A percentile compares a stretch with the other conserved stretches of the same genome.
These are phyloP conservation scores for Thalassarche chlororhynchos DNA, from an alignment of 2,113 vertebrate species.

Conservation along the genomic window DNA sequence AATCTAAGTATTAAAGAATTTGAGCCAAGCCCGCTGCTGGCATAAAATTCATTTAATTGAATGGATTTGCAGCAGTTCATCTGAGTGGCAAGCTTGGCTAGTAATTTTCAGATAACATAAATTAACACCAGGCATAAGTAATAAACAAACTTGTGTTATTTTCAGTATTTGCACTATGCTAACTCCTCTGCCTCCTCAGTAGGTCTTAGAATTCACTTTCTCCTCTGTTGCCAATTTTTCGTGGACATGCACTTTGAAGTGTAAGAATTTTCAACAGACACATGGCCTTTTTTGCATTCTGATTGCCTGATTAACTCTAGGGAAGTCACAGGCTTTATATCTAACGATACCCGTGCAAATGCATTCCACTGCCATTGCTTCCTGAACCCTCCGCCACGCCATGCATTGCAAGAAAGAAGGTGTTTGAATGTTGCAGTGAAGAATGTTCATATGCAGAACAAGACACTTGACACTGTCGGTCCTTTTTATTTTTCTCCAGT, in stretches of 20 bases:
- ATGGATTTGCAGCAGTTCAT: conserved; percentile 1
- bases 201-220: conserved; percentile 52
- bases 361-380: conserved; percentile 45
- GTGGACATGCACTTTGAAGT: conserved; percentile 42
- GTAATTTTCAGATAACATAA: not conserved
- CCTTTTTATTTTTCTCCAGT: conserved; percentile 56
- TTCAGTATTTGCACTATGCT: conserved; percentile 58
- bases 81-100: not conserved
- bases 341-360: not conserved
- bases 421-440: conserved; percentile 5
- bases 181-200: conserved; percentile 46
- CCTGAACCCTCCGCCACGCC: conserved; percentile 21
- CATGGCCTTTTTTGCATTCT: conserved; percentile 54
- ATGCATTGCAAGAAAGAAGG: not conserved
- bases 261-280: conserved; percentile 12
- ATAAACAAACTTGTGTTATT: not conserved
- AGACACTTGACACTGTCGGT: conserved; percentile 29
- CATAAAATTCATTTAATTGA: not conserved
- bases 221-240: conserved; percentile 45
- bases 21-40: not conserved
- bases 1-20: conserved; percentile 32
- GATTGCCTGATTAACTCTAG: conserved; percentile 40
- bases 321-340: not conserved
- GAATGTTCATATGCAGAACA: not conserved
- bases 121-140: not conserved